Conservation (phyloP, 2,797 vertebrate species). For the Cryptoprocta ferox region DNA sequence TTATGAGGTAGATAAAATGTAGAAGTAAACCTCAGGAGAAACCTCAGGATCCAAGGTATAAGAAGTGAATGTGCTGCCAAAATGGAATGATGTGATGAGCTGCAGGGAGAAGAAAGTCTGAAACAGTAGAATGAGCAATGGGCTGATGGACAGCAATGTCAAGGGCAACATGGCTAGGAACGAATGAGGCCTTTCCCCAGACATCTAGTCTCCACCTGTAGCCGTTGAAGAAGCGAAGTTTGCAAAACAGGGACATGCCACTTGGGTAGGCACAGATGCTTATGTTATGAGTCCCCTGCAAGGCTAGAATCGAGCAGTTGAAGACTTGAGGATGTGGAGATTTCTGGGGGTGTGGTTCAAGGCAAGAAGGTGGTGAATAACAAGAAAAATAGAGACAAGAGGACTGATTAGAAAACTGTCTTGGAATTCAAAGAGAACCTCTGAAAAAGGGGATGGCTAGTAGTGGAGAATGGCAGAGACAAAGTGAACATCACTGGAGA, state of each 20-base stretch:
- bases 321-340: neutral
- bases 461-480: neutral
- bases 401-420: neutral
- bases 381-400: neutral
- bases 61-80: neutral
- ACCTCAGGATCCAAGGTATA: neutral
- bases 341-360: neutral
- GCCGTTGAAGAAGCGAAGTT: neutral
- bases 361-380: neutral
- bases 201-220: neutral
- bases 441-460: neutral
- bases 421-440: neutral
- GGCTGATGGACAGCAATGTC: neutral
- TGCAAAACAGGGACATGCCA: fast-evolving
- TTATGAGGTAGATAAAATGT: neutral
- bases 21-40: constrained; percentile 24
- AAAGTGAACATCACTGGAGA: neutral
- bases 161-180: neutral
- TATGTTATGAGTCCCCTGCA: neutral
- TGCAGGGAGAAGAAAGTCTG: neutral
- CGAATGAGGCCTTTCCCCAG: neutral
- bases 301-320: neutral
- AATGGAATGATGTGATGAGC: neutral
- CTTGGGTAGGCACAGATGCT: neutral
- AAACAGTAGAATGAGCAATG: neutral